Conservation (phyloP, 2,797 vertebrate genomes). For the Rousettus madagascariensis region DNA sequence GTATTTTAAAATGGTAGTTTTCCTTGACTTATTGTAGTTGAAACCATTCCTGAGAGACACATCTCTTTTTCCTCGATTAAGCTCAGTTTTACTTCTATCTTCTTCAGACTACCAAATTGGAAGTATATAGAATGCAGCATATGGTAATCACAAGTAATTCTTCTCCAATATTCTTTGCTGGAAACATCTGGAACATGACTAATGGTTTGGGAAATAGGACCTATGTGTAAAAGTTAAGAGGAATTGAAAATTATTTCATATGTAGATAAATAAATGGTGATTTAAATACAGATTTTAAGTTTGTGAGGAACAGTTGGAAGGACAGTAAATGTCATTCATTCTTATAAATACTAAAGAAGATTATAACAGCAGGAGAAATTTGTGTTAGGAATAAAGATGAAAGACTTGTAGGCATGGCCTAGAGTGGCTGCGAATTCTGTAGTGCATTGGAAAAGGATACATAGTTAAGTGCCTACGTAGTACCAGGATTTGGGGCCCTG, state of each 20-base stretch:
- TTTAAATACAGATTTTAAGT: neutral
- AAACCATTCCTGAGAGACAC: neutral
- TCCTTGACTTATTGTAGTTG: neutral
- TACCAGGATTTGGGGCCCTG: neutral
- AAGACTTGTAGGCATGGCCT: neutral
- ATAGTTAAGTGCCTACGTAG: neutral
- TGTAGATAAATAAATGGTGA: neutral
- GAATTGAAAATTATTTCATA: conserved; percentile 35
- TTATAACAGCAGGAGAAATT: neutral
- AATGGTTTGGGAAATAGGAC: conserved; percentile 27
- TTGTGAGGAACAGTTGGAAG: conserved; percentile 17
- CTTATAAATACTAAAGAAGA: conserved; percentile 5
- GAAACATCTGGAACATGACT: conserved; percentile 54
- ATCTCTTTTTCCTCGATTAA: neutral
- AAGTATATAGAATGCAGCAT: neutral
- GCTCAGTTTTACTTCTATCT: neutral
- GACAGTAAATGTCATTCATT: neutral
- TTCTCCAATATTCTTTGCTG: neutral
- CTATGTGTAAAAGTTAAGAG: conserved; percentile 20
- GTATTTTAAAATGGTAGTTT: neutral
- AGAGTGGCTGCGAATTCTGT: neutral
- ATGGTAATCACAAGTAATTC: neutral
- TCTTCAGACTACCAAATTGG: neutral
- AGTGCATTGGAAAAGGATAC: neutral
- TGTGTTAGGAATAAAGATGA: conserved; percentile 3